phyloP scores from a whole-genome alignment of 2,797 vertebrate genomes.

The Microcaecilia unicolor region DNA sequence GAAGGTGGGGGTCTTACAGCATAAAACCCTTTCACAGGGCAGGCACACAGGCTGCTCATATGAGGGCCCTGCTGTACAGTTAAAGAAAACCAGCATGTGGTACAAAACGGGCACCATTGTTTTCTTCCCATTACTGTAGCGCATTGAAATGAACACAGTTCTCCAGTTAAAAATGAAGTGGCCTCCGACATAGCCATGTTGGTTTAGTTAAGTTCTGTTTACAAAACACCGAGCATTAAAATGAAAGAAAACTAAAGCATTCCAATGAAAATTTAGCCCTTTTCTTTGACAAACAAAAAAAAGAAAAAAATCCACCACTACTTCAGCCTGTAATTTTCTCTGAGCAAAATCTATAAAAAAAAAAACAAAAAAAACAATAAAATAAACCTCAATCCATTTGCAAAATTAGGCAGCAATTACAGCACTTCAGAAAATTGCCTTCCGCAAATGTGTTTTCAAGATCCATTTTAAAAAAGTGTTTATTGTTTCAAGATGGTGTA shows the following conservation, averaged over 20 bases:
- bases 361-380: too few species aligned
- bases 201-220: too few species aligned
- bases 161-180: constrained; percentile 19
- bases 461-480: too few species aligned
- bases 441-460: too few species aligned
- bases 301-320: constrained; percentile 22
- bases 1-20: constrained; percentile 54
- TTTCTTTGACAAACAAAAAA: constrained; percentile 11
- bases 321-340: constrained; percentile 16
- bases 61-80: constrained; percentile 39
- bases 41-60: constrained; percentile 42
- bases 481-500: too few species aligned
- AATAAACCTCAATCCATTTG: too few species aligned
- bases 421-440: constrained; percentile 26
- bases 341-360: constrained; percentile 1
- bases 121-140: constrained; percentile 47
- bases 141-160: constrained; percentile 42
- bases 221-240: too few species aligned
- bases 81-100: constrained; percentile 38
- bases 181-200: constrained; percentile 10
- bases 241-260: too few species aligned
- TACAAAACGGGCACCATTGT: constrained; percentile 54
- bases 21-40: constrained; percentile 39
- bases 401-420: constrained; percentile 20
- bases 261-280: too few species aligned